Percentiles rank a stretch among this genome's conserved stretches.
Conservation (phyloP, 1,140 invertebrate species). For the Drosophila rufa region DNA sequence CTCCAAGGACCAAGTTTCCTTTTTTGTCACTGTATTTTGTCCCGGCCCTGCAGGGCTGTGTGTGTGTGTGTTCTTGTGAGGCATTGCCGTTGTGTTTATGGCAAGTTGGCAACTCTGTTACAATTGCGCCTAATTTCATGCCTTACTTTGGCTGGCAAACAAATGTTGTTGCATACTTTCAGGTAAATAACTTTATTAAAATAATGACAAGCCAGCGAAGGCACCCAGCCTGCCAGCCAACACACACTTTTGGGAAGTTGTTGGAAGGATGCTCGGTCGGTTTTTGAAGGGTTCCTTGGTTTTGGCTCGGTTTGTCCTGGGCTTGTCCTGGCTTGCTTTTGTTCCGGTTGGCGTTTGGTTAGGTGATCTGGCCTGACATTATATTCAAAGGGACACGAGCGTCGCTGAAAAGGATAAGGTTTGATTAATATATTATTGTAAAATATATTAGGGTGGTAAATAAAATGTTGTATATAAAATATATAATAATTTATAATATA, state of each 20-base stretch:
- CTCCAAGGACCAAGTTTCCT: slow-evolving; percentile 74
- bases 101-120: slow-evolving; percentile 81
- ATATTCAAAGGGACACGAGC: slow-evolving; percentile 7
- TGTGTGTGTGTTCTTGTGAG: slow-evolving; percentile 46
- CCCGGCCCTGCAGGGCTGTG: neutral
- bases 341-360: slow-evolving; percentile 2
- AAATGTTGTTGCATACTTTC: slow-evolving; percentile 82
- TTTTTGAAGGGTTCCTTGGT: slow-evolving; percentile 16
- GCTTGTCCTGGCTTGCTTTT: slow-evolving; percentile 8
- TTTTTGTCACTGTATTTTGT: slow-evolving; percentile 53
- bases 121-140: slow-evolving; percentile 82
- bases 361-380: slow-evolving; percentile 33
- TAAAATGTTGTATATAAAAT: neutral
- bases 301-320: slow-evolving; percentile 11
- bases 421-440: neutral
- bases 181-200: slow-evolving; percentile 84
- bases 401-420: neutral
- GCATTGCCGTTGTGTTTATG: slow-evolving; percentile 70
- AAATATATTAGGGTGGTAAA: neutral
- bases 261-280: slow-evolving; percentile 36
- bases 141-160: slow-evolving; percentile 73
- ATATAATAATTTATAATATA: neutral
- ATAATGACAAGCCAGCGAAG: slow-evolving; percentile 73
- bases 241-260: slow-evolving; percentile 22
- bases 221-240: slow-evolving; percentile 5